Conservation (phyloP, 2,113 vertebrate genomes). For the Zosterops hypoxanthus region DNA sequence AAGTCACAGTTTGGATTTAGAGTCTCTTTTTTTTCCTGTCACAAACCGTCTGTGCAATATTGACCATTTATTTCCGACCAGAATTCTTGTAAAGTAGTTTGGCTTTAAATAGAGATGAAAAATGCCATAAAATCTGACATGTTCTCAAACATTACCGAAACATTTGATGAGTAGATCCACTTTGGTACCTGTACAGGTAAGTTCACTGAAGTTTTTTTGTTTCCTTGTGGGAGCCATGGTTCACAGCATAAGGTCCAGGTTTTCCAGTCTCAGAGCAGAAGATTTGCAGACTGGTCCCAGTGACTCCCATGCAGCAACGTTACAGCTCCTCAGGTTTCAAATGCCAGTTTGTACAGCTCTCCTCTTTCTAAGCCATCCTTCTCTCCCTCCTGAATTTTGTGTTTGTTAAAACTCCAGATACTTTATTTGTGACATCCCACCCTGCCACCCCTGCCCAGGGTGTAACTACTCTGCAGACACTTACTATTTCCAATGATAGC, state of each 20-base stretch:
- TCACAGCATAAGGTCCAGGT: neutral
- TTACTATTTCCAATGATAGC: neutral
- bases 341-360: neutral
- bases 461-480: neutral
- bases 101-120: neutral
- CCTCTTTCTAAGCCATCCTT: neutral
- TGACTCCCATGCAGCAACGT: neutral
- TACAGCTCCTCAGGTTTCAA: neutral
- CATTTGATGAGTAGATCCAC: neutral
- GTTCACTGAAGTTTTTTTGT: neutral
- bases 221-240: neutral
- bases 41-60: neutral
- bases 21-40: neutral
- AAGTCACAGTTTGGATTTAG: neutral
- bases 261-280: neutral
- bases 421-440: neutral
- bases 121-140: neutral
- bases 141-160: neutral
- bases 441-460: neutral
- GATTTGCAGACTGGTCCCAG: neutral
- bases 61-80: neutral
- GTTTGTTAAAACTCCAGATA: neutral
- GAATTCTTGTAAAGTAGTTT: neutral
- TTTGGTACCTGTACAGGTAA: neutral
- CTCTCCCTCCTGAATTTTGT: neutral